Evolutionary conservation across 1,140 invertebrate genomes (phyloP).

Genomic region (Drosophila funebris): DNA sequence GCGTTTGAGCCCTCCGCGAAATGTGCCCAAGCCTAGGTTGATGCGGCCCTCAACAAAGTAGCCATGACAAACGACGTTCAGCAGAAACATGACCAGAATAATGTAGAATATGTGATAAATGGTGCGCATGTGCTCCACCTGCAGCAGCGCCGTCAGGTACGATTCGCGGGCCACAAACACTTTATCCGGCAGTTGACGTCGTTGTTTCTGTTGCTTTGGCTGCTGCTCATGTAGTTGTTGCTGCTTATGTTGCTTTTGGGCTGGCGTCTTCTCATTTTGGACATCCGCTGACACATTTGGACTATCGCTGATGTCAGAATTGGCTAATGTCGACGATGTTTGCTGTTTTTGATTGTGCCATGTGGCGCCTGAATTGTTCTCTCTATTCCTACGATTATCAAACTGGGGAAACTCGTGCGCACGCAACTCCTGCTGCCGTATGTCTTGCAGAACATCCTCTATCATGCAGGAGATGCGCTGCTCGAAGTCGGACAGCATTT

Average conservation of each 20-base stretch:
- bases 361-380: constrained; percentile 29
- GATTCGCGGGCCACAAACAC: constrained; percentile 89
- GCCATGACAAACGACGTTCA: constrained; percentile 90
- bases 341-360: constrained; percentile 69
- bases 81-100: constrained; percentile 89
- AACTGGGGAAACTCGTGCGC: constrained; percentile 72
- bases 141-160: constrained; percentile 90
- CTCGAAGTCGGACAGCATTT: constrained; percentile 67
- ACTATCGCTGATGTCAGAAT: constrained; percentile 40
- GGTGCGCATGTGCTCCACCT: constrained; percentile 91
- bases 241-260: constrained; percentile 28
- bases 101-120: constrained; percentile 94
- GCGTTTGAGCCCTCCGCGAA: constrained; percentile 84
- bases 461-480: constrained; percentile 63
- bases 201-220: background rate
- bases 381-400: constrained; percentile 10
- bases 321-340: background rate
- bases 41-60: constrained; percentile 88
- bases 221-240: constrained; percentile 10
- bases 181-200: constrained; percentile 85
- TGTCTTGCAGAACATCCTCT: constrained; percentile 76
- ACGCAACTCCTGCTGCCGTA: constrained; percentile 66
- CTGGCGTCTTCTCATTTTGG: constrained; percentile 40
- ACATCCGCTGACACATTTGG: constrained; percentile 32
- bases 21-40: constrained; percentile 84